A percentile compares a stretch with the other conserved stretches of the same genome.
phyloP scores from a whole-genome alignment of 1,140 invertebrate genomes.

The Schmidtea mediterranea region DNA sequence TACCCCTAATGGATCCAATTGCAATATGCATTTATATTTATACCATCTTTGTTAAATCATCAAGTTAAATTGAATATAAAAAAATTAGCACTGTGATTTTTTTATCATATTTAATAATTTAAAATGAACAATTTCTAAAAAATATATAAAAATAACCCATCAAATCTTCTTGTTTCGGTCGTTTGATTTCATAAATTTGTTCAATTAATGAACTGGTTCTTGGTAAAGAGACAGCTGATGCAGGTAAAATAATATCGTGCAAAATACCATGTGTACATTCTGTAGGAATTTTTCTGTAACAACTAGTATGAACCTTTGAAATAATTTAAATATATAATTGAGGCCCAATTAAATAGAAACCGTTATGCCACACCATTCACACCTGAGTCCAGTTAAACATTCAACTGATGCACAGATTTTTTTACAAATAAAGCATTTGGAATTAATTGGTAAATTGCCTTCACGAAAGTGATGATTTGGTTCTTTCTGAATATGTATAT shows the following conservation, averaged over 20 bases:
- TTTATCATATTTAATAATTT: too few species aligned
- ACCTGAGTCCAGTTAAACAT: conserved; percentile 66
- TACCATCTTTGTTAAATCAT: too few species aligned
- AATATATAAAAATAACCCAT: too few species aligned
- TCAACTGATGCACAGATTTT: conserved; percentile 89
- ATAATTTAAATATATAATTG: neutral
- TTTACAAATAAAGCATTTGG: conserved; percentile 81
- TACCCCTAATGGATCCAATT: too few species aligned
- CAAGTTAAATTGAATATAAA: too few species aligned
- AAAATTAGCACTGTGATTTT: too few species aligned
- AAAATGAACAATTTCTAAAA: neutral
- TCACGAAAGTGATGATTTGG: too few species aligned
- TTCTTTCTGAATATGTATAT: too few species aligned
- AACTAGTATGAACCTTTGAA: conserved; percentile 58
- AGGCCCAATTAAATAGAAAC: conserved; percentile 32
- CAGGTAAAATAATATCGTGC: conserved; percentile 87
- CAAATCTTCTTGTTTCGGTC: conserved; percentile 18
- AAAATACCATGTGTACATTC: conserved; percentile 89
- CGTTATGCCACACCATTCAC: conserved; percentile 97
- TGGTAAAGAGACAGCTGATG: conserved; percentile 67
- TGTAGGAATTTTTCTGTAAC: conserved; percentile 51
- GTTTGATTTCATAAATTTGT: conserved; percentile 28
- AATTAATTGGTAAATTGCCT: conserved; percentile 74
- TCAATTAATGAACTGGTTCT: conserved; percentile 91
- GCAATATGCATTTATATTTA: too few species aligned